These are phyloP conservation scores for Paraescarpia echinospica DNA, from an alignment of 1,140 invertebrate genomes.

Conservation along the genomic window DNA sequence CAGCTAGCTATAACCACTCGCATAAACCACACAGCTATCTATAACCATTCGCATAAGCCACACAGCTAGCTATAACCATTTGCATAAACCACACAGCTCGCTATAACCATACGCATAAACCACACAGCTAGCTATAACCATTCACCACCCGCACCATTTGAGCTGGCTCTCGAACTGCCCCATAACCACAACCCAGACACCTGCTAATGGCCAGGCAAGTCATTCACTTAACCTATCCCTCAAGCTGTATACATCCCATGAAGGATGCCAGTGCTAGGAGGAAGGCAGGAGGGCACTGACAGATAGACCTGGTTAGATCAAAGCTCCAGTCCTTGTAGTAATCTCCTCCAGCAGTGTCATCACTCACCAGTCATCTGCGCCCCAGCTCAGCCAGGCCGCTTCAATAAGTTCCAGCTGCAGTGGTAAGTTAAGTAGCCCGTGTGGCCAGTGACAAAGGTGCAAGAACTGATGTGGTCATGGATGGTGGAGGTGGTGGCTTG, in stretches of 20 bases:
- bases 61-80: no score
- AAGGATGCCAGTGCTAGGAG: background rate
- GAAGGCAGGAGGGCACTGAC: background rate
- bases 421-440: background rate
- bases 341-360: background rate
- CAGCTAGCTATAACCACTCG: no score
- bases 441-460: background rate
- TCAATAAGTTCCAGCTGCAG: background rate
- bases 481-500: background rate
- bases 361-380: background rate
- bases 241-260: background rate
- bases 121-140: no score
- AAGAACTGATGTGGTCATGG: background rate
- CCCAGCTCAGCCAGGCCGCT: background rate
- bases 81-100: no score
- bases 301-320: background rate
- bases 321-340: background rate
- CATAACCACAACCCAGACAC: background rate
- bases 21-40: no score
- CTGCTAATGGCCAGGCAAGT: background rate
- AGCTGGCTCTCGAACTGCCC: no score
- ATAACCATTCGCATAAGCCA: no score
- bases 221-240: slow-evolving; percentile 5
- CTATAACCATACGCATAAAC: no score
- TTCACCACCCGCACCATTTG: no score